Evolutionary conservation across 2,797 vertebrate species (phyloP), one percentile per base, ranked within the genome.

Genomic region (Syngnathus acus): DNA sequence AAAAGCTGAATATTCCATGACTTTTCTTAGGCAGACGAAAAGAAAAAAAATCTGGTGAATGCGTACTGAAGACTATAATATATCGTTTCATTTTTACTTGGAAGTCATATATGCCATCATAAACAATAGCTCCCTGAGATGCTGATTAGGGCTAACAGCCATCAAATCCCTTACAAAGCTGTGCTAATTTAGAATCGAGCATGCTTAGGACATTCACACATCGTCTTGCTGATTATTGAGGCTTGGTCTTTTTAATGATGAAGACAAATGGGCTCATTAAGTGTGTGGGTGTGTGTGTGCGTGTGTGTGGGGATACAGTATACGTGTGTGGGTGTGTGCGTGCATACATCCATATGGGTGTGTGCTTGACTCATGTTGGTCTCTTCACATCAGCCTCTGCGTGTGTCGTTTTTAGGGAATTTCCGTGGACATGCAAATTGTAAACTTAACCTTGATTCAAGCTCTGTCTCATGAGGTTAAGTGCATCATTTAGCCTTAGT

Each of bases 261-360:
- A 82, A 84, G 82, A 85, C 83, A 84, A 85, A 88, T 73, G 66
- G 84, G 77, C 72, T 84, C 78, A 82, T 86, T 84, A 85, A 78
- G 61, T 9, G 9, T 39, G 38, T 64, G 58, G 45, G 62, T 64
- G 67, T 66, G 54, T 17, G 17, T 61, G 71, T 72, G 61, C 21
- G 64, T 14, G 11, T 47, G 39, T 66, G 64, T 63, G 59, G 64
- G 68, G 32, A 32, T 32, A 32, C 32, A 32, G 32, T 32, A 32
- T 32, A 32, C 32, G 32, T 32, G 32, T 32, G 32, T 66, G 47
- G 21, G 58, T 42, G 17, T 54, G 21, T 45, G 63, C 39, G 40
- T 57, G 58, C 65, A 69, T 68, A 64, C 57, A 6, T 66, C 1
- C 32, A 11, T 59, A 62, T 11, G 14, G 37, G 39, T 62, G 64